Base-by-base conservation (phyloP, 2,113 vertebrate species). In the Thymallus thymallus region DNA sequence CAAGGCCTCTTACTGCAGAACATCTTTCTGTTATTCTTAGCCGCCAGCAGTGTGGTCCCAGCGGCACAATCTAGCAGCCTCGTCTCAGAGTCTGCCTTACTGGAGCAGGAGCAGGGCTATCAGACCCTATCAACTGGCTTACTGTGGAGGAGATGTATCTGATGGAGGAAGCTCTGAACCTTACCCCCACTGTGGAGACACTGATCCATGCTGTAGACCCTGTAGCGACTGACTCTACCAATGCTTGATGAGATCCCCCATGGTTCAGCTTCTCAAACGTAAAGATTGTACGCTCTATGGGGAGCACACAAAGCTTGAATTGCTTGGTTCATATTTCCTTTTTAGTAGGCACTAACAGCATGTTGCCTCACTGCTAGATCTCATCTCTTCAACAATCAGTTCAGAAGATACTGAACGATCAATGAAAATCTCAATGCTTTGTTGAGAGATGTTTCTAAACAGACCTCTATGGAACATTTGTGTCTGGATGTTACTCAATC, bases 21-120 rank as follows among this genome's bases (percentile, higher is more conserved):
- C 86, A 84, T 86, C 82, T 83, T 84, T 77, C 78, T 84, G 79
- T 75, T 84, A 80, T 84, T 61, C 84, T 87, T 68, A 81, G 84
- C 83, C 86, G 87, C 84, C 85, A 89, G 81, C 85, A 84, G 86
- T 24, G 80, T 64, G 1, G 73, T 85, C 82, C 83, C 86, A 83
- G 80, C 20, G 76, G 85, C 80, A n/a, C 76, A 80, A 87, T 85
- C 82, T 71, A 78, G 77, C 76, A 85, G 80, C 82, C 29, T 26
- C 14, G 86, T 78, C 69, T 84, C 76, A 14, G 48, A 14, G 48
- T 18, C 48, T 14, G 77, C 64, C 73, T 69, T 79, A 46, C 79
- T 67, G 76, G 76, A 62, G 73, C 79, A 83, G 77, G 63, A 81
- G 70, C 56, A 60, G 7, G 56, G 56, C 48, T 22, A 24, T 73